Conservation (phyloP, 2,113 vertebrate genomes). For the Anser brachyrhynchus region DNA sequence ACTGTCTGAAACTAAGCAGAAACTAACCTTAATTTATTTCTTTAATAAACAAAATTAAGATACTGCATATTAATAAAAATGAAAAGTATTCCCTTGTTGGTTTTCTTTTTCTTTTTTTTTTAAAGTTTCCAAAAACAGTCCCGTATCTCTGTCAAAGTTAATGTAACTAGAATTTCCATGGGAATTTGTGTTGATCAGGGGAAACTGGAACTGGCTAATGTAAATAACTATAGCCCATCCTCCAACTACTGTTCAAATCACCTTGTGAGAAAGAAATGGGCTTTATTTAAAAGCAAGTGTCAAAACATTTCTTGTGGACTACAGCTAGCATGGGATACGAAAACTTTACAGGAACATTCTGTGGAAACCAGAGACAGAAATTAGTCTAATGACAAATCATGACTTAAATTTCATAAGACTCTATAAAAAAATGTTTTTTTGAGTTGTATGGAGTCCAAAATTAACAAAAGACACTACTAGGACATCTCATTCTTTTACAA, state of each 20-base stretch:
- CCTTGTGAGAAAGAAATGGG: conserved; percentile 21
- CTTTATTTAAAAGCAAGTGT: background rate
- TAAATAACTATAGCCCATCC: conserved; percentile 35
- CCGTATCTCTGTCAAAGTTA: conserved; percentile 66
- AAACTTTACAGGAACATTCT: background rate
- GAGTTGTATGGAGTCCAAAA: background rate
- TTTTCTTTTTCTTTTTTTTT: background rate
- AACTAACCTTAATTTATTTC: conserved; percentile 69
- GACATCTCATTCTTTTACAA: background rate
- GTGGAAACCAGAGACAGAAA: background rate
- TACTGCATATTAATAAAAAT: conserved; percentile 59
- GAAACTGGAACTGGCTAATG: conserved; percentile 34
- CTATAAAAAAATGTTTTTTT: background rate
- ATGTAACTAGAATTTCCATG: conserved; percentile 63
- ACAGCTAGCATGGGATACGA: background rate
- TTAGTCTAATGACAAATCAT: background rate
- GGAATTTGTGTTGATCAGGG: conserved; percentile 54
- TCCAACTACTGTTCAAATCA: conserved; percentile 26
- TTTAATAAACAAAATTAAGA: conserved; percentile 69
- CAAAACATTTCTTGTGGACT: background rate
- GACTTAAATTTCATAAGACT: background rate
- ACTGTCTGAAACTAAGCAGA: conserved; percentile 51
- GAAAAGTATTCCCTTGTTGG: conserved; percentile 46
- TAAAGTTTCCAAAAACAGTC: conserved; percentile 57
- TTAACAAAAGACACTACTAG: background rate